A percentile compares a stretch with the other conserved stretches of the same genome.
These are phyloP conservation scores for Marmota monax DNA, from an alignment of 2,113 vertebrate species.

Conservation along the genomic window DNA sequence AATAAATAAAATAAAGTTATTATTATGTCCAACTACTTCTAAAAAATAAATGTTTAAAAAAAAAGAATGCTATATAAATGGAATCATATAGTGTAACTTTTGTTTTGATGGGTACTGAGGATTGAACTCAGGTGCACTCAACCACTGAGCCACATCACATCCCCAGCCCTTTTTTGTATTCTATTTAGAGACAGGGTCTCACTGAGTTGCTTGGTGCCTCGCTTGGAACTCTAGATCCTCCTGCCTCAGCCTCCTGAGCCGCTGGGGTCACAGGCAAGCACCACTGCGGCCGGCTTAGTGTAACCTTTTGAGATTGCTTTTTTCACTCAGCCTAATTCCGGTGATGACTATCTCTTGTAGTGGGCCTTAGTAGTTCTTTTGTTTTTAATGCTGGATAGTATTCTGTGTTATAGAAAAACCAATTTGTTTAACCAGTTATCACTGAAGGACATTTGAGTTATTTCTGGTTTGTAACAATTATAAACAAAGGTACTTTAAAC, in stretches of 20 bases:
- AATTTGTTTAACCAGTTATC: not conserved
- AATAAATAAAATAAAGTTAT: too few species aligned
- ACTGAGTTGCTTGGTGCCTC: too few species aligned
- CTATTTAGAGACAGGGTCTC: too few species aligned
- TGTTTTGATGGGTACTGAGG: not conserved
- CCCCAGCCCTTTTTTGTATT: too few species aligned
- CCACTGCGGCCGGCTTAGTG: too few species aligned
- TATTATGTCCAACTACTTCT: too few species aligned
- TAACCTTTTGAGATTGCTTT: constrained; percentile 33
- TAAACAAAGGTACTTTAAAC: constrained; percentile 47
- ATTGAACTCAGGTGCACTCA: too few species aligned
- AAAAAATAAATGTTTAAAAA: too few species aligned
- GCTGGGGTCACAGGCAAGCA: too few species aligned
- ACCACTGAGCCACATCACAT: too few species aligned
- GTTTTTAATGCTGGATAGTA: not conserved
- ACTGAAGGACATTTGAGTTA: not conserved
- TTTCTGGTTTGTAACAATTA: constrained; percentile 33
- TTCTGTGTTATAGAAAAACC: constrained; percentile 11
- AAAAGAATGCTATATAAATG: not conserved
- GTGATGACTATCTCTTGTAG: not conserved
- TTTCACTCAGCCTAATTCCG: constrained; percentile 21
- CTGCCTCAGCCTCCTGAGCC: too few species aligned
- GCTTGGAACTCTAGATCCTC: too few species aligned
- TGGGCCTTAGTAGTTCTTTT: not conserved
- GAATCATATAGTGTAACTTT: not conserved